Percentiles rank a stretch among this genome's conserved stretches.
Evolutionary conservation across 2,888 invertebrate genomes (phyloP).

Genomic region (Andrena bucephala): DNA sequence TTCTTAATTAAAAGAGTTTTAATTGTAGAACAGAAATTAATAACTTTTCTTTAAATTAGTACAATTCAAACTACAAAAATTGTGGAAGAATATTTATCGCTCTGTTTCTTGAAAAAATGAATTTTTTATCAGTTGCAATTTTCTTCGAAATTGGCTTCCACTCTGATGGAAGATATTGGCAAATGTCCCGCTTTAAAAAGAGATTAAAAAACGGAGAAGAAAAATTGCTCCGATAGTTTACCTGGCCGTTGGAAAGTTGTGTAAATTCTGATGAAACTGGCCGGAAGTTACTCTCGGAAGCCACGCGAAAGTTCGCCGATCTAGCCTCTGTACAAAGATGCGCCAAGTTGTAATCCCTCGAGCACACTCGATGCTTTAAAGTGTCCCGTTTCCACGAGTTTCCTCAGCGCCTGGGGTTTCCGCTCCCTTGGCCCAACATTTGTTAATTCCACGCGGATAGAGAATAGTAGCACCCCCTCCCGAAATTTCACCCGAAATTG

Average conservation of each 20-base stretch:
- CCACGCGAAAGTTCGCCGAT: constrained; percentile 34
- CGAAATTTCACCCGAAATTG: no score
- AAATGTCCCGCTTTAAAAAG: background rate
- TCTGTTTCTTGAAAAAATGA: background rate
- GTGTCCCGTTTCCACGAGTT: constrained; percentile 19
- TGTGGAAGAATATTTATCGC: background rate
- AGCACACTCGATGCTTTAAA: constrained; percentile 31
- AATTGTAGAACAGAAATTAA: no score
- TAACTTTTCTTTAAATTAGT: no score
- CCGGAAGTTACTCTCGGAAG: constrained; percentile 18
- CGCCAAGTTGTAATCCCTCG: constrained; percentile 48
- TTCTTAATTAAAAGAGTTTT: no score
- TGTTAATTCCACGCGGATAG: constrained; percentile 20
- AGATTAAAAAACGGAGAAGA: background rate
- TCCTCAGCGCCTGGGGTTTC: constrained; percentile 1
- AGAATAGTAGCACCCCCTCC: background rate
- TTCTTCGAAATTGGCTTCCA: background rate
- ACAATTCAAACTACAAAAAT: no score
- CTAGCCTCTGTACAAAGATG: constrained; percentile 35
- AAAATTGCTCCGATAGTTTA: background rate
- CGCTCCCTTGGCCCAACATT: constrained; percentile 24
- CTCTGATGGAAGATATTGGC: background rate
- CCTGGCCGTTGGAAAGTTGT: constrained; percentile 9
- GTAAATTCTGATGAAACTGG: constrained; percentile 13
- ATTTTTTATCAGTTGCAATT: background rate